Evolutionary conservation across 2,113 vertebrate species (phyloP).

Genomic region (Xiphophorus maculatus): DNA sequence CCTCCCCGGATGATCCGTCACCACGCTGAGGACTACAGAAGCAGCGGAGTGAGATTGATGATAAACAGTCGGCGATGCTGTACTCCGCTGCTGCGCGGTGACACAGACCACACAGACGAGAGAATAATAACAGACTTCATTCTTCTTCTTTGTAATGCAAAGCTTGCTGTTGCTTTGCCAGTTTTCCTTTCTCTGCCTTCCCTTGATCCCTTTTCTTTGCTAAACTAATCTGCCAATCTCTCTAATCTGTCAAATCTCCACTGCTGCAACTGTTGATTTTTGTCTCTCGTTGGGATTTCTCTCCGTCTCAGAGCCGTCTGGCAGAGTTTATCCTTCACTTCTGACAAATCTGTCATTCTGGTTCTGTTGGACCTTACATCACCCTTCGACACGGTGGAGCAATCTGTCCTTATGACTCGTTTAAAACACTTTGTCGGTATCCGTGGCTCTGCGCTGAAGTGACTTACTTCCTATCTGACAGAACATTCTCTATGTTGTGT

Average conservation of each 20-base stretch:
- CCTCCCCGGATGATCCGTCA: conserved; percentile 48
- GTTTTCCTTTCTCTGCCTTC: conserved; percentile 15
- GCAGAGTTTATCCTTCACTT: conserved; percentile 6
- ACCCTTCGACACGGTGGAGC: no score
- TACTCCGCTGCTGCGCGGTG: background rate
- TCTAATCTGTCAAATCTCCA: conserved; percentile 45
- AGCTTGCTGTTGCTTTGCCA: conserved; percentile 39
- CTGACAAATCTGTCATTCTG: background rate
- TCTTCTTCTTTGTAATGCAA: conserved; percentile 33
- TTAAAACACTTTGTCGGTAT: no score
- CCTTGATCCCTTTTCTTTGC: conserved; percentile 45
- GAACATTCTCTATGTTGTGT: no score
- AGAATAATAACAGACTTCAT: conserved; percentile 49
- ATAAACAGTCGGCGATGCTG: background rate
- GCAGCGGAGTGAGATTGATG: conserved; percentile 2
- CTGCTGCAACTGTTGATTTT: conserved; percentile 28
- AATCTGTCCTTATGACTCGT: no score
- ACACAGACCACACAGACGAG: conserved; percentile 45
- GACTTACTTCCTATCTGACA: no score
- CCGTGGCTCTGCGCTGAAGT: no score
- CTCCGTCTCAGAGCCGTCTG: conserved; percentile 5
- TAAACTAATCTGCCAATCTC: conserved; percentile 56
- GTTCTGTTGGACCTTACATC: no score
- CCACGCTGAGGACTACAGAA: conserved; percentile 38
- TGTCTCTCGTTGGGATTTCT: conserved; percentile 27